Percentiles rank a stretch among this genome's conserved stretches.
phyloP scores from a whole-genome alignment of 2,888 invertebrate species.

The Xestoiulus laeticollis region DNA sequence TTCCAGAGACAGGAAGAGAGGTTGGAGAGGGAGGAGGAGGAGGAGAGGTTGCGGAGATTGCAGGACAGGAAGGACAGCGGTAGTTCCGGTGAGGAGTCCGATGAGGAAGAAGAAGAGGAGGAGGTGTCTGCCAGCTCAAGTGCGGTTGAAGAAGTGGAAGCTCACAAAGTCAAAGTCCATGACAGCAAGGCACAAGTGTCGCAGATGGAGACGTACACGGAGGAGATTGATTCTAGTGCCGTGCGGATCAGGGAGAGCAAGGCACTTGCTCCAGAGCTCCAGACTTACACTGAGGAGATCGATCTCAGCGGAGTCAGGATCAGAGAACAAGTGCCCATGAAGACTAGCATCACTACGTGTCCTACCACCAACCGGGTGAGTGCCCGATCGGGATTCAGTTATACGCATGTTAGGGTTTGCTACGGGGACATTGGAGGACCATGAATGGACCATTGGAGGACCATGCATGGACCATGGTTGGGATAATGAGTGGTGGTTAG shows the following conservation, averaged over 20 bases:
- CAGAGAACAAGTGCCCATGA: conserved; percentile 56
- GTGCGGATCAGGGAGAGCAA: conserved; percentile 59
- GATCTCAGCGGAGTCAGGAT: conserved; percentile 57
- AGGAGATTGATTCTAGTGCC: conserved; percentile 60
- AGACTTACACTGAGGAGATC: conserved; percentile 58
- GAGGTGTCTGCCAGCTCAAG: conserved; percentile 53
- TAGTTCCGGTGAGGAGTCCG: not conserved
- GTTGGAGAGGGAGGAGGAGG: not conserved
- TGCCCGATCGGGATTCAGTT: not conserved
- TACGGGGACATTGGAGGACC: no score
- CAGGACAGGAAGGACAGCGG: no score
- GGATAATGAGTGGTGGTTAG: no score
- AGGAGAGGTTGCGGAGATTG: no score
- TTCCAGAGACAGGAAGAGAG: no score
- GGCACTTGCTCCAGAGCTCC: conserved; percentile 56
- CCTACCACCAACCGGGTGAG: conserved; percentile 54
- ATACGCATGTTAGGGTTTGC: not conserved
- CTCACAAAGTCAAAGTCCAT: conserved; percentile 53
- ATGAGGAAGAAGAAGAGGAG: conserved; percentile 53
- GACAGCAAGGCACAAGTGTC: conserved; percentile 54
- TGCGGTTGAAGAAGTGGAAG: conserved; percentile 53
- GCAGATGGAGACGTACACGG: conserved; percentile 57
- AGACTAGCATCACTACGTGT: conserved; percentile 56
- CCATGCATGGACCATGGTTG: no score
- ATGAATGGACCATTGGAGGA: no score